Evolutionary conservation across 2,888 invertebrate species (phyloP), one percentile per base, ranked within the genome.

Genomic region (Nomada ferruginata): DNA sequence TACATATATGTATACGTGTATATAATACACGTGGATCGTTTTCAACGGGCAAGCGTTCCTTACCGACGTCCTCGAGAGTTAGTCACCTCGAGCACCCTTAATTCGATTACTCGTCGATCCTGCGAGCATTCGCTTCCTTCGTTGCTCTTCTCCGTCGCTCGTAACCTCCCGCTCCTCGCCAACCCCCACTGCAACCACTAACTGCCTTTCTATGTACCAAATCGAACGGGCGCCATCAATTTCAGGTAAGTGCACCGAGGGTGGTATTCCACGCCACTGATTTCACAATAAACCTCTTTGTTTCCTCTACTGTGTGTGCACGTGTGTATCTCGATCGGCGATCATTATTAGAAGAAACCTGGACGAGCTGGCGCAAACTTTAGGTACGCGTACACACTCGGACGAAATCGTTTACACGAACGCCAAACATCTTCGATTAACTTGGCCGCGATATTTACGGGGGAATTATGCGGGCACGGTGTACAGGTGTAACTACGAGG

Each of bases 21-120:
- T 69, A 72, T 75, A 77, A 84, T 81, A 74, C 44, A 59, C 60
- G 55, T 55, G 64, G 79, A 84, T 84, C 74, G 74, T 84, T 84
- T 75, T 72, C 72, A 65, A 69, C 66, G 60, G 50, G 29, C 61
- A 36, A 36, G 50, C 66, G 61, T 82, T 78, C 63, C 82, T 77
- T 74, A 69, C 82, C 53, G 36, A 84, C 60, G 52, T 76, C 70
- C 63, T 72, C 68, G 64, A 75, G 79, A 79, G 77, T 79, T 76
- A 85, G 83, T 85, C 83, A 83, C 75, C 78, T 80, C 76, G 76
- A 81, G 85, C 77, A 79, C 85, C 79, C 88, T 89, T 90, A 87
- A 89, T 91, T 90, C 90, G 89, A 89, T 90, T 89, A 89, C 86
- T 87, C 85, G 86, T 80, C 85, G 79, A 85, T 87, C 87, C 76